Evolutionary conservation across 2,797 vertebrate genomes (phyloP), one percentile per base, ranked within the genome.

Genomic region (Thalassophryne amazonica): DNA sequence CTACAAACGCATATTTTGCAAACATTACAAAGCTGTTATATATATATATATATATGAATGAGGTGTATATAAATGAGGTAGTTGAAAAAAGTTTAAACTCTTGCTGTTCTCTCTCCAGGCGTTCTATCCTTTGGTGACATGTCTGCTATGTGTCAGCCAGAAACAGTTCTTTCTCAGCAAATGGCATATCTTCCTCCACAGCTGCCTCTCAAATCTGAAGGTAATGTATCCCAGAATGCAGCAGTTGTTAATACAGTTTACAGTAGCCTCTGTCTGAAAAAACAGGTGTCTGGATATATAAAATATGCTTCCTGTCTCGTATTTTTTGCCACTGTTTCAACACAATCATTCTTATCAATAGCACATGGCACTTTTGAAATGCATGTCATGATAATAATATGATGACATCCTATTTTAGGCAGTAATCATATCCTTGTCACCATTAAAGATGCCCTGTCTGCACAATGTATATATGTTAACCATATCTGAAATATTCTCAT

Each of bases 171-270:
- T 99, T 74, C 89, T 99, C 61, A 96, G 93, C 86, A 92, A 94
- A 88, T 99, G 97, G 97, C 93, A 98, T 45, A 45, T 98, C 77
- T 99, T 99, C 83, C 95, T 99, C 59, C 98, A 94, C 90, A 98
- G 96, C 89, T 99, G 97, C 76, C 89, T 99, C 40, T 99, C 97
- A 69, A 98, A 98, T 81, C 94, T 99, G 48, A 99, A 98, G 93
- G 97, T 99, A 78, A 38, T 3, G 21, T 24, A 27, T 50, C 36
- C 4, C 24, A 5, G 41, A 57, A 28, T 42, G 10, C 29, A 51
- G 27, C 17, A 10, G 13, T 8, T 24, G 19, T 37, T 7, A 2
- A 27, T 19, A 35, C 12, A 16, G 6, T 40, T 30, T 9, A 7
- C n/a, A 31, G 12, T 10, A 15, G n/a, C 28, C 20, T 60, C 60